Evolutionary conservation across 2,797 vertebrate genomes (phyloP).

Genomic region (Brotogeris chrysoptera): DNA sequence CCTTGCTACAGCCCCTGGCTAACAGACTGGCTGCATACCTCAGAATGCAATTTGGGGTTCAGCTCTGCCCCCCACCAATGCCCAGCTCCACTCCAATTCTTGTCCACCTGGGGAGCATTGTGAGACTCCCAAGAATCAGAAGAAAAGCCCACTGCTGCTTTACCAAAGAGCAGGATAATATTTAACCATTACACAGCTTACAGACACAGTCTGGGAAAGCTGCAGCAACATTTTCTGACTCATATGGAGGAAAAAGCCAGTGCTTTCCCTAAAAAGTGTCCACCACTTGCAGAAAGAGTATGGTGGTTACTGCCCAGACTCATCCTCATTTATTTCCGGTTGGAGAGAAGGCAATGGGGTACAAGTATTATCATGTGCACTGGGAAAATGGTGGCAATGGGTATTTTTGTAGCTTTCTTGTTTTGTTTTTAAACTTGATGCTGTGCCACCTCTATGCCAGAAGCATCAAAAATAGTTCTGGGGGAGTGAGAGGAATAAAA

Average conservation of each 20-base stretch:
- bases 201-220: not conserved
- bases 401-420: not conserved
- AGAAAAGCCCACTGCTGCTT: not conserved
- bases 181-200: not conserved
- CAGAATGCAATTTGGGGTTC: not conserved
- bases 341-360: not conserved
- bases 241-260: not conserved
- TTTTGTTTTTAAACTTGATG: not conserved
- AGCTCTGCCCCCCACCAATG: not conserved
- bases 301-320: not conserved
- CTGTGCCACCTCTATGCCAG: not conserved
- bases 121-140: not conserved
- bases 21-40: not conserved
- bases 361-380: not conserved
- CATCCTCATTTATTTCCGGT: not conserved
- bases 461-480: not conserved
- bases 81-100: not conserved
- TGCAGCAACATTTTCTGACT: not conserved
- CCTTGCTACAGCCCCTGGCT: not conserved
- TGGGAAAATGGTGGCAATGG: not conserved
- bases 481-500: not conserved
- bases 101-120: rapidly evolving
- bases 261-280: not conserved
- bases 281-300: not conserved
- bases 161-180: not conserved